Evolutionary conservation across 2,888 invertebrate species (phyloP).

Genomic region (Omphaloscelis lunosa): DNA sequence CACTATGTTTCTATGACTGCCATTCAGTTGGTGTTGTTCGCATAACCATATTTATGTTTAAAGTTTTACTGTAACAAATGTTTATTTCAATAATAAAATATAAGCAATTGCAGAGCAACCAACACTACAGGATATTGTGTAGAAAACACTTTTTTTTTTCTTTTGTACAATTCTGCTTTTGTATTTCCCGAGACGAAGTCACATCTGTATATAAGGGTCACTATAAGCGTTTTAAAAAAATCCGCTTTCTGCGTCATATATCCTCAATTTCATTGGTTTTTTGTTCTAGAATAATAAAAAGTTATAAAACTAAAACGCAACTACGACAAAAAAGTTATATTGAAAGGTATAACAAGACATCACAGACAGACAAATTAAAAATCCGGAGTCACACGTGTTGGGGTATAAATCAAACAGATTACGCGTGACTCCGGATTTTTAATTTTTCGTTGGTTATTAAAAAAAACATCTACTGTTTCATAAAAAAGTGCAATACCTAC

Average conservation of each 20-base stretch:
- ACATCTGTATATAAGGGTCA: not conserved
- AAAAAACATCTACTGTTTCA: too few species aligned
- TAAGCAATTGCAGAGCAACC: not conserved
- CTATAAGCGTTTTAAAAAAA: not conserved
- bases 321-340: too few species aligned
- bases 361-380: too few species aligned
- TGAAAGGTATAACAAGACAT: too few species aligned
- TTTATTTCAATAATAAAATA: not conserved
- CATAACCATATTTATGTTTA: not conserved
- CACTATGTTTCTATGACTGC: not conserved
- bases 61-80: not conserved
- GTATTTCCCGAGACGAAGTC: slow-evolving; percentile 2
- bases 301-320: too few species aligned
- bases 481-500: too few species aligned
- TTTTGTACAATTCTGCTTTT: not conserved
- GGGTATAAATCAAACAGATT: too few species aligned
- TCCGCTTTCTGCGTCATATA: slow-evolving; percentile 56
- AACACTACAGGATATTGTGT: not conserved
- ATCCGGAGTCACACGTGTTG: too few species aligned
- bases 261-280: slow-evolving; percentile 60
- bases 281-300: slow-evolving; percentile 44
- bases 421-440: too few species aligned
- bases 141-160: not conserved
- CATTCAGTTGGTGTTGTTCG: not conserved
- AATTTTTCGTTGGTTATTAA: too few species aligned